phyloP scores from a whole-genome alignment of 2,888 invertebrate genomes.

The Arctia plantaginis region DNA sequence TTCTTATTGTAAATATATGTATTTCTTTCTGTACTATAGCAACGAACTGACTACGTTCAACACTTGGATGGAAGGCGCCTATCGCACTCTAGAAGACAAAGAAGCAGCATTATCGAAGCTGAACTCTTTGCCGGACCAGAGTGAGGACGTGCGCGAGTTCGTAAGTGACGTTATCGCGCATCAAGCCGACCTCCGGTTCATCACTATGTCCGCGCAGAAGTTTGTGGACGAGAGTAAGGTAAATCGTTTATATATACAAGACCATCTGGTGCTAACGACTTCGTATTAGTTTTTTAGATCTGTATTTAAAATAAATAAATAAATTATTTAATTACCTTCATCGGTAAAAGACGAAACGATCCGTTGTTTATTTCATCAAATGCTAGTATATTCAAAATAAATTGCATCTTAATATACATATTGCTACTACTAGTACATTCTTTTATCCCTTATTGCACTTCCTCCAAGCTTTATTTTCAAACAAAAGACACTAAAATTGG shows the following conservation, averaged over 20 bases:
- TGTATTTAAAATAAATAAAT: no score
- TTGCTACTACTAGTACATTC: no score
- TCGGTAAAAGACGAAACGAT: no score
- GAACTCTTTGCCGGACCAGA: conserved; percentile 89
- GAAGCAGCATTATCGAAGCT: conserved; percentile 93
- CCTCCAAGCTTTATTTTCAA: no score
- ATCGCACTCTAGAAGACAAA: conserved; percentile 93
- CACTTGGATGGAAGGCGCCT: conserved; percentile 93
- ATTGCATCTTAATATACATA: no score
- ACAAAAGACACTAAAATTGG: no score
- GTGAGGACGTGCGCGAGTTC: conserved; percentile 94
- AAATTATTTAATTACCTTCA: no score
- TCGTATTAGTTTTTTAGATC: no score
- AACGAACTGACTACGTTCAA: conserved; percentile 93
- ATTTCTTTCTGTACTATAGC: conserved; percentile 66
- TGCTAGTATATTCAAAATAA: no score
- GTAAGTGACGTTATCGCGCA: conserved; percentile 97
- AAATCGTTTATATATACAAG: not conserved
- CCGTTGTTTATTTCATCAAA: no score
- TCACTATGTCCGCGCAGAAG: conserved; percentile 98
- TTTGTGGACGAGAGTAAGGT: conserved; percentile 97
- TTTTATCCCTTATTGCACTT: no score
- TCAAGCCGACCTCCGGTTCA: conserved; percentile 97
- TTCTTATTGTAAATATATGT: not conserved
- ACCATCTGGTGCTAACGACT: not conserved